These are phyloP conservation scores for Cephus rjabovi DNA, from an alignment of 2,888 invertebrate genomes.

Conservation along the genomic window DNA sequence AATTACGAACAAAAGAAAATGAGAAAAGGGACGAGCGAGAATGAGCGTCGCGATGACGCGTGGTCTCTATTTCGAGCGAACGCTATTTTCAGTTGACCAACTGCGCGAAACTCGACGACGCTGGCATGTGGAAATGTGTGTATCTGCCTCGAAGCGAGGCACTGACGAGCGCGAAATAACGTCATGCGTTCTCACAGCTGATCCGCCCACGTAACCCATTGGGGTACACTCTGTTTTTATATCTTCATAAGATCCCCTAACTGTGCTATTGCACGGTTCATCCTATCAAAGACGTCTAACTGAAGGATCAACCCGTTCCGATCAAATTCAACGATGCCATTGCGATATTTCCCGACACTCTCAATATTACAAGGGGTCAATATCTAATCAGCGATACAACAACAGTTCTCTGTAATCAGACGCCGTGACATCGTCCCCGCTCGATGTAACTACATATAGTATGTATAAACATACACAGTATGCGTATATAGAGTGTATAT, in stretches of 20 bases:
- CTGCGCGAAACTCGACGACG: conserved; percentile 19
- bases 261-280: background rate
- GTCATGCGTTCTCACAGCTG: conserved; percentile 30
- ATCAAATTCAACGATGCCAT: background rate
- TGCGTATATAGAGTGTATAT: background rate
- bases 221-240: background rate
- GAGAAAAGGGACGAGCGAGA: background rate
- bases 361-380: background rate
- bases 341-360: background rate
- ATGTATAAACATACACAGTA: background rate
- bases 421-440: conserved; percentile 19
- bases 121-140: background rate
- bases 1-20: conserved; percentile 11
- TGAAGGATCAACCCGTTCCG: background rate
- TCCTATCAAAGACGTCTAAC: background rate
- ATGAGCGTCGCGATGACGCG: background rate
- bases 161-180: conserved; percentile 16
- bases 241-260: background rate
- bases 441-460: background rate
- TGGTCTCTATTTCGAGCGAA: background rate
- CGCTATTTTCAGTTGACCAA: conserved; percentile 12
- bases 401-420: conserved; percentile 19
- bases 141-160: conserved; percentile 13
- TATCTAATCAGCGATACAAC: conserved; percentile 26
- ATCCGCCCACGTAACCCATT: conserved; percentile 32